Evolutionary conservation across 2,113 vertebrate genomes (phyloP), one percentile per base, ranked within the genome.

Genomic region (Rhinopomastus cyanomelas): DNA sequence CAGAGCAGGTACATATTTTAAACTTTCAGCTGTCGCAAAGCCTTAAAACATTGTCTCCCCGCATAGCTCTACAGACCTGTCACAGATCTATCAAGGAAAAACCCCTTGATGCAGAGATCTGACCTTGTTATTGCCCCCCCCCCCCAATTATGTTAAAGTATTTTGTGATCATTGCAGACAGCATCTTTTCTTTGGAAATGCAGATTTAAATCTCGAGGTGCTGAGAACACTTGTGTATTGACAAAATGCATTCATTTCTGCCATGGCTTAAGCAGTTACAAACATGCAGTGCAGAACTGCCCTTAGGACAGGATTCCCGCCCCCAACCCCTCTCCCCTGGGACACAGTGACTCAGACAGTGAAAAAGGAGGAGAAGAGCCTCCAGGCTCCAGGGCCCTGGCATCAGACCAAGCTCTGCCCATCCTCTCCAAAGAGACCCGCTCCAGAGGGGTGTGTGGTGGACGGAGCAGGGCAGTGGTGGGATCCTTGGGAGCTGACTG

Each of bases 1-100:
- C 42, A 95, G 56, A 89, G 48, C 34, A 94, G 86, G 52, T 86
- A 88, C 62, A 90, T n/a, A 51, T 62, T 91, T 81, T 74, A 91
- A 93, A 85, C 39, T 46, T 83, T 88, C 34, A 57, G 39, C 61
- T 95, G 75, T 87, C 78, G 71, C 67, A 91, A 95, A 68, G 65
- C 21, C 73, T 78, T 93, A 76, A 96, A 73, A 89, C 56, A 72
- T 42, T 89, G 56, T 26, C 49, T 89, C 52, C 42, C 73, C 59
- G 32, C 66, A 72, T 62, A 91, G 56, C 68, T 87, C 69, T 59
- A 64, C 83, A 94, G 86, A 85, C 64, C 46, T 81, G 62, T 88
- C 91, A 85, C 84, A 79, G 39, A 42, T 42, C 82, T 85, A 39
- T 90, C 51, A 42, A 39, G 65, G 73, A 89, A 72, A 93, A 95